Evolutionary conservation across 2,888 invertebrate genomes (phyloP), one percentile per base, ranked within the genome.

Genomic region (Trissonchulus sp.): DNA sequence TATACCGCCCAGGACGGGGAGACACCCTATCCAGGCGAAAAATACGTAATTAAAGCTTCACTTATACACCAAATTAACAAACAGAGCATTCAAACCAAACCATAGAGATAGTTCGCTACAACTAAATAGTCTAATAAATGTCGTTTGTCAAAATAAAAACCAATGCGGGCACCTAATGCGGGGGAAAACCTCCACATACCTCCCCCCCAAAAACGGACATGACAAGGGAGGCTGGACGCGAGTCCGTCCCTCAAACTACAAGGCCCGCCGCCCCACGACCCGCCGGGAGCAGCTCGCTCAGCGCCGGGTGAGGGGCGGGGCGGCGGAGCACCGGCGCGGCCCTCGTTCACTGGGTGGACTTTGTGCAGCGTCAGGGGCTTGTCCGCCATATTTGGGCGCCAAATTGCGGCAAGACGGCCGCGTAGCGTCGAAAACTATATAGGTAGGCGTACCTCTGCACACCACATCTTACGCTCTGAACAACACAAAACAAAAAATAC

Each of bases 341-440:
- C 98, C 86, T 99, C 98, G 86, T 99, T 99, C 65, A 99, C 97
- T 80, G 94, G n/a, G n/a, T n/a, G 94, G 73, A 91, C 93, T 89
- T 99, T 98, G 85, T 99, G 98, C 74, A 97, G 87, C 3, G 97
- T 96, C 79, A 99, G 88, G 0, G 97, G 96, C 85, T 97, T 97
- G 86, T 96, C 95, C 0, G 95, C 93, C 82, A 94, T 93, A 82
- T 88, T 86, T 97, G 97, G 83, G 97, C 96, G 85, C 98, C 98
- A 86, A 97, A 97, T 79, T 98, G 89, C 1, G 98, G 97, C 84
- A 98, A 99, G 81, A 99, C 98, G 38, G 97, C 96, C 0, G 97
- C 93, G 86, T 93, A 98, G 86, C 94, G 92, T 83, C 96, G 89
- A 76, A 95, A 93, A 85, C 94, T 93, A 79, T 95, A 94, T 91